Conservation (phyloP, 2,797 vertebrate species). For the Coreius guichenoti region DNA sequence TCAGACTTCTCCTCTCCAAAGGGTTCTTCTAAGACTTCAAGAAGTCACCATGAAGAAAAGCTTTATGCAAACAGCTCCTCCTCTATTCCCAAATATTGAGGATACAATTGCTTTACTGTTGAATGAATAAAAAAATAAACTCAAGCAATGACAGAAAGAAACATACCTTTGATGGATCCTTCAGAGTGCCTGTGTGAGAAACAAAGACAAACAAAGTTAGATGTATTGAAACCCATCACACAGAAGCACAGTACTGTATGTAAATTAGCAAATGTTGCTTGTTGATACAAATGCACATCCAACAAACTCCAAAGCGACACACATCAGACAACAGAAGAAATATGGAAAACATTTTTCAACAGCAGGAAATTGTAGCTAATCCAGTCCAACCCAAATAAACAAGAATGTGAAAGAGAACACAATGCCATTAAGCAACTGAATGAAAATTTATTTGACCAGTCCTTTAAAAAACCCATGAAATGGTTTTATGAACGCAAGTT, state of each 20-base stretch:
- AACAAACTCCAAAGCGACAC: neutral
- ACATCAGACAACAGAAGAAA: neutral
- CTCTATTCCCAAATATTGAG: neutral
- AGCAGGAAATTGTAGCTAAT: neutral
- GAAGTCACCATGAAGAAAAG: neutral
- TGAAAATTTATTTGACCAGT: neutral
- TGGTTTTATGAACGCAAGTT: neutral
- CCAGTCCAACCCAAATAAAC: neutral
- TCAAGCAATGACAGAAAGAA: too few relatives aligned
- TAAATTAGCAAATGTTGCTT: neutral
- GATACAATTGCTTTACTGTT: neutral
- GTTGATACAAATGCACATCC: conserved; percentile 23
- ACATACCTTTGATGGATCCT: conserved; percentile 63
- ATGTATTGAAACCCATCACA: conserved; percentile 13
- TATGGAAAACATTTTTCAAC: neutral
- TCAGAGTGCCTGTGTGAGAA: conserved; percentile 54
- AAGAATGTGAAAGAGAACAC: neutral
- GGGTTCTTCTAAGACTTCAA: neutral
- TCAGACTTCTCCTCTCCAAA: neutral
- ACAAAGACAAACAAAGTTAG: conserved; percentile 14
- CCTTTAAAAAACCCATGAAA: neutral
- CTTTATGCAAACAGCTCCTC: neutral
- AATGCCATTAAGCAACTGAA: neutral
- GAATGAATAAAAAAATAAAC: too few relatives aligned
- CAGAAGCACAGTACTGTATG: neutral